phyloP scores from a whole-genome alignment of 53 echinoderm and acorn worm species.

The Antedon mediterranea region DNA sequence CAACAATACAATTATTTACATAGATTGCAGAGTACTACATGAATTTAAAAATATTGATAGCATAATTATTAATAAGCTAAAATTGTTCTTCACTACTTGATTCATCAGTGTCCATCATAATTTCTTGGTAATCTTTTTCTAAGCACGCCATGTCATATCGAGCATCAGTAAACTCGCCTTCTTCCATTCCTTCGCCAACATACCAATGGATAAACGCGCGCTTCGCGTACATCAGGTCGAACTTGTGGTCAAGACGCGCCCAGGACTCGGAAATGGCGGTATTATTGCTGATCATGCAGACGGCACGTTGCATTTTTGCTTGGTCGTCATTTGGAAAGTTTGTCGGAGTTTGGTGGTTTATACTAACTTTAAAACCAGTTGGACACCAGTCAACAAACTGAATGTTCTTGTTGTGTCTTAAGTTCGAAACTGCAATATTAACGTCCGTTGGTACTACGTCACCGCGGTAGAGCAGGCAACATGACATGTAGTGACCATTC shows the following conservation, averaged over 20 bases:
- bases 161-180: conserved; percentile 4
- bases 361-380: background rate
- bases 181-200: conserved; percentile 4
- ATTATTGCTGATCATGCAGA: conserved; percentile 8
- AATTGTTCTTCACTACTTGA: background rate
- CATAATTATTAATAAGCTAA: too few relatives aligned
- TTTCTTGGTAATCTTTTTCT: conserved; percentile 7
- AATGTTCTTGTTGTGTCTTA: conserved; percentile 44
- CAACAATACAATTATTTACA: too few relatives aligned
- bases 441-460: conserved; percentile 79
- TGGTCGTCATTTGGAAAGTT: background rate
- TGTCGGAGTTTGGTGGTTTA: conserved; percentile 3
- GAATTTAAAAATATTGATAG: too few relatives aligned
- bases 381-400: conserved; percentile 10
- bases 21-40: too few relatives aligned
- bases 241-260: conserved; percentile 2
- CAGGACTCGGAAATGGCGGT: conserved; percentile 4
- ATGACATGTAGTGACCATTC: conserved; percentile 87
- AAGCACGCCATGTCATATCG: conserved; percentile 3
- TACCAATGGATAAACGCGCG: conserved; percentile 11
- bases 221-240: conserved; percentile 9
- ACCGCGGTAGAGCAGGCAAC: conserved; percentile 64
- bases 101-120: background rate
- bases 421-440: conserved; percentile 61
- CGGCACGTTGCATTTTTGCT: conserved; percentile 1